These are phyloP conservation scores for Dolichomitus sp. DNA, from an alignment of 2,888 invertebrate species.

Conservation along the genomic window DNA sequence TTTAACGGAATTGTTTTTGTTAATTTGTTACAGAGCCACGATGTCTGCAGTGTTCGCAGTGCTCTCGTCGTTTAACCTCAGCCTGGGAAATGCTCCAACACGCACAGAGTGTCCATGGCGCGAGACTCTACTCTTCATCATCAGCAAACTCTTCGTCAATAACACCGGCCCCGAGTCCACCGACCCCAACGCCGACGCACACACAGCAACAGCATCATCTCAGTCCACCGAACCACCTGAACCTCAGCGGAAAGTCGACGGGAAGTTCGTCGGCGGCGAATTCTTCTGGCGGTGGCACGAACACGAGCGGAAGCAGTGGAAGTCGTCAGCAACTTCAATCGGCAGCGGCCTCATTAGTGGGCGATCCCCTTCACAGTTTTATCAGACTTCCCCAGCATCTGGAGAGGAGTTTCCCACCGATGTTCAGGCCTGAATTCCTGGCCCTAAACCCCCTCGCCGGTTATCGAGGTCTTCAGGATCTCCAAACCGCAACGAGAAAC, in stretches of 20 bases:
- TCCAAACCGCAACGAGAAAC: conserved; percentile 84
- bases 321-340: conserved; percentile 81
- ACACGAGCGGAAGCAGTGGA: conserved; percentile 78
- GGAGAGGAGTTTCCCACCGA: conserved; percentile 83
- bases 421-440: conserved; percentile 85
- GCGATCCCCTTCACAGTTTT: conserved; percentile 84
- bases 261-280: conserved; percentile 85
- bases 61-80: conserved; percentile 96
- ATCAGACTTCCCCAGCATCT: conserved; percentile 84
- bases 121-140: conserved; percentile 92
- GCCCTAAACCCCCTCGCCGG: conserved; percentile 82
- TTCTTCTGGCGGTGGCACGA: conserved; percentile 84
- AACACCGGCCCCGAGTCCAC: conserved; percentile 86
- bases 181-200: conserved; percentile 85
- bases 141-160: conserved; percentile 82
- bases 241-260: conserved; percentile 85
- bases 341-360: conserved; percentile 83
- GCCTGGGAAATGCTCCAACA: conserved; percentile 98
- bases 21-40: conserved; percentile 93
- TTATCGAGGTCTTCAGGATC: conserved; percentile 83
- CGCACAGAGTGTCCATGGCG: conserved; percentile 97
- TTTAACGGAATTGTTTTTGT: conserved; percentile 11
- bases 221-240: conserved; percentile 84
- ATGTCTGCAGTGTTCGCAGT: conserved; percentile 97
- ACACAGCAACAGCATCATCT: conserved; percentile 88